Conservation (phyloP, 1,140 invertebrate species). For the Drosophila pallidifrons region DNA sequence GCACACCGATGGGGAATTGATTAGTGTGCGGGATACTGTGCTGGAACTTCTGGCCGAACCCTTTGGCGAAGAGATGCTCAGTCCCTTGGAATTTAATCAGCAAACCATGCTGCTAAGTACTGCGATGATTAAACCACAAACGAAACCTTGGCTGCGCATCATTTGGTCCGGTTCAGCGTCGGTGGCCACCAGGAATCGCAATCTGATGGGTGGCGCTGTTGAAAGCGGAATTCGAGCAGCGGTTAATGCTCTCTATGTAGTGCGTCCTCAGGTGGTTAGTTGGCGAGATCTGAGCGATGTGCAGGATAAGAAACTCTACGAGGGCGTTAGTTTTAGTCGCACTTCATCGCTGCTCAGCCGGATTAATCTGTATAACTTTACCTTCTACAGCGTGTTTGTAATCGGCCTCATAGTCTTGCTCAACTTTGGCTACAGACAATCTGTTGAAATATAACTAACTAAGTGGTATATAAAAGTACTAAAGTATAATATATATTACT, state of each 20-base stretch:
- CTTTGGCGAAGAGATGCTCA: constrained; percentile 67
- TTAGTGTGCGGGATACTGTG: constrained; percentile 28
- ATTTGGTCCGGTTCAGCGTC: constrained; percentile 78
- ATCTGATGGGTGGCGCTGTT: constrained; percentile 72
- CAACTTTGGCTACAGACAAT: constrained; percentile 35
- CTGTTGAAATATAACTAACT: background rate
- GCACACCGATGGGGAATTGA: constrained; percentile 47
- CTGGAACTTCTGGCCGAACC: constrained; percentile 44
- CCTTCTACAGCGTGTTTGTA: constrained; percentile 62
- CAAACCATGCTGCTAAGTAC: constrained; percentile 48
- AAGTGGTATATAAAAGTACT: background rate
- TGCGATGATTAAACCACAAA: constrained; percentile 39
- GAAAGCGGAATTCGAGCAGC: constrained; percentile 79
- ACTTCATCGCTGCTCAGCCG: constrained; percentile 52
- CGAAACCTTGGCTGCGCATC: constrained; percentile 67
- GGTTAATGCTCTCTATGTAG: constrained; percentile 65
- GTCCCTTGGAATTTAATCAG: constrained; percentile 43
- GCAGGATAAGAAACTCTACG: constrained; percentile 24
- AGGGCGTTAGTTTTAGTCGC: background rate
- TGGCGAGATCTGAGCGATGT: constrained; percentile 70
- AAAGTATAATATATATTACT: background rate
- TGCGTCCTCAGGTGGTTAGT: constrained; percentile 71
- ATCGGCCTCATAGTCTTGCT: constrained; percentile 62
- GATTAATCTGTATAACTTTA: constrained; percentile 72
- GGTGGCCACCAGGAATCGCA: constrained; percentile 68